Base-by-base conservation (phyloP, 2,888 invertebrate genomes). In the Agonum fuliginosum region DNA sequence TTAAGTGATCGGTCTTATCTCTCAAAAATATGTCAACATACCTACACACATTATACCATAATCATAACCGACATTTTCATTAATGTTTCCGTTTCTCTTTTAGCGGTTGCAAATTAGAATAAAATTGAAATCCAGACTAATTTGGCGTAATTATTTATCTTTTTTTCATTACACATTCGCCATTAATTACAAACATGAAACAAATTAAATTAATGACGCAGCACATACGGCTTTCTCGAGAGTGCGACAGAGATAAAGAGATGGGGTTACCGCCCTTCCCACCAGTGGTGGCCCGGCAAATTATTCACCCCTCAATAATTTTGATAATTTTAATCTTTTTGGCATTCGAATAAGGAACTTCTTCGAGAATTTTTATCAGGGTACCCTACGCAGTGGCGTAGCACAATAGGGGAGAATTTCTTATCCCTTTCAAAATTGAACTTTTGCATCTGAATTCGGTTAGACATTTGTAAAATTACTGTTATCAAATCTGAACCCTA, bases 121-220 rank as follows among this genome's bases (percentile, higher is more conserved):
- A 73, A 73, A 73, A 73, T 73, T 51, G 71, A 51, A 51, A 72
- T 72, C 71, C 48, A 51, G 71, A 51, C 48, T 34, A 72, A 34
- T 72, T 67, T 67, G 67, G n/a, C 22, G 67, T 41, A 67, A 67
- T 67, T 67, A 67, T 67, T 67, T 67, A 67, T 41, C 67, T 67
- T 62, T 74, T 73, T 74, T 74, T 74, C 46, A 43, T 62, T 46
- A 22, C 41, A 58, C 65, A 74, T 74, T 62, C 58, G 74, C 62
- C 74, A 62, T 74, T 74, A 74, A 74, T 74, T 62, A 74, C 74
- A 62, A 62, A 46, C 71, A 71, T 71, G 51, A 34, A 74, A 62
- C 74, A 74, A 74, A 74, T 74, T 74, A 74, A 74, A 43, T 65
- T 46, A 74, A 74, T 74, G 58, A 58, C 58, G 74, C 62, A 46